A percentile compares a stretch with the other conserved stretches of the same genome.
Conservation (phyloP, 2,113 vertebrate species). For the Perognathus longimembris region DNA sequence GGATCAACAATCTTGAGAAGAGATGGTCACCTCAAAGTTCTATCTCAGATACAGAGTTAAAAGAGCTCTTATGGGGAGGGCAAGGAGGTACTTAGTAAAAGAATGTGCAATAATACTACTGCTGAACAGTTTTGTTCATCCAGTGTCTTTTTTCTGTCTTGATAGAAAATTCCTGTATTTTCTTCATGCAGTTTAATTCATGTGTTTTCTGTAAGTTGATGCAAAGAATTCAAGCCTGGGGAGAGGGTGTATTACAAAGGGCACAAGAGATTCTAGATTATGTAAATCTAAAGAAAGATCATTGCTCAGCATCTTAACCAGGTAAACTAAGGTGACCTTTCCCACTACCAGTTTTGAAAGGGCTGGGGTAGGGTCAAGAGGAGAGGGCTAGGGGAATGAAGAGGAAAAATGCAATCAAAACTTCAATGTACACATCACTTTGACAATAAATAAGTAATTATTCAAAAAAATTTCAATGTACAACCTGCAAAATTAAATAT, state of each 20-base stretch:
- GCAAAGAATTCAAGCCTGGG: not conserved
- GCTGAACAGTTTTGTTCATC: not conserved
- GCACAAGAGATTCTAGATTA: not conserved
- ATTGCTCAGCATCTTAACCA: not conserved
- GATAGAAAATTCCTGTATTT: not conserved
- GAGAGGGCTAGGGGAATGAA: too few relatives aligned
- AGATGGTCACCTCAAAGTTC: not conserved
- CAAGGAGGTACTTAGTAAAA: not conserved
- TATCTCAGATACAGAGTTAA: too few relatives aligned
- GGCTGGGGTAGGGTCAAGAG: too few relatives aligned
- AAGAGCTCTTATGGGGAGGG: not conserved
- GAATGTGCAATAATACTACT: not conserved
- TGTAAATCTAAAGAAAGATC: not conserved
- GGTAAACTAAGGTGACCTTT: too few relatives aligned
- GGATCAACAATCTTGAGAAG: not conserved
- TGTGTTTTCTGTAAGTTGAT: not conserved
- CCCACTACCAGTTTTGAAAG: too few relatives aligned
- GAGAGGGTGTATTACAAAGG: not conserved
- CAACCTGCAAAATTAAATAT: too few relatives aligned
- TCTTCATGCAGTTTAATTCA: not conserved
- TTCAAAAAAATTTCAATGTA: too few relatives aligned
- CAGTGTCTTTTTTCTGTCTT: not conserved
- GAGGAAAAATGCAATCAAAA: too few relatives aligned
- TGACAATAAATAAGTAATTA: too few relatives aligned
- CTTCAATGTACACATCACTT: too few relatives aligned